Evolutionary conservation across 2,113 vertebrate genomes (phyloP), one percentile per base, ranked within the genome.

Genomic region (Mustela lutreola): DNA sequence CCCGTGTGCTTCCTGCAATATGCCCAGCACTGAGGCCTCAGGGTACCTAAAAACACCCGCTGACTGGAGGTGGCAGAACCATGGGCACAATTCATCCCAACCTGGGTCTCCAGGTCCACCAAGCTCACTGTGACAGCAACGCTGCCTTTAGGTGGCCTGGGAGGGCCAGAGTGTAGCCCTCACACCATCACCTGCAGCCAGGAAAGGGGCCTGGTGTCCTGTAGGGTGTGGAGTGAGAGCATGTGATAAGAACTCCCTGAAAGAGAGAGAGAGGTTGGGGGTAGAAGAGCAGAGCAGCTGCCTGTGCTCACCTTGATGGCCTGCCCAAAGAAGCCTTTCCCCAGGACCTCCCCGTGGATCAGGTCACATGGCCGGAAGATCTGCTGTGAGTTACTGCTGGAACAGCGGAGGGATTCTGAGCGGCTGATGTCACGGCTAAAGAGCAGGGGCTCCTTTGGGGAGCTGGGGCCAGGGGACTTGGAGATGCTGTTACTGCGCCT

Each of bases 281-380:
- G n/a, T 36, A n/a, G 31, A 42, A 48, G 11, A 82, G 48, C 4
- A 5, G 36, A n/a, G 79, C 60, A 18, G 39, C 36, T 11, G 65
- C 56, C 53, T 50, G 84, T 33, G 33, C 99, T 98, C 83, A 99
- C 99, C 99, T 99, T 99, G 98, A 99, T 99, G 1, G 99, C 99
- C 97, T 99, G 99, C 88, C 99, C 99, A 88, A 99, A 99, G 98
- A 99, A 99, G 92, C 99, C 99, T 98, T 99, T 99, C 26, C 99
- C 99, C 67, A 99, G 98, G 97, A 99, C 98, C 98, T 99, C 99
- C 0, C 99, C 99, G 0, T 99, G 99, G 90, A 99, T 99, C 95
- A 99, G 99, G 98, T 99, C 99, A 95, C 99, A 99, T 3, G 99
- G 99, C 7, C 99, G 99, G 98, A 99, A 99, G 98, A 99, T 99